phyloP scores from a whole-genome alignment of 2,113 vertebrate species.

The Stegastes partitus region DNA sequence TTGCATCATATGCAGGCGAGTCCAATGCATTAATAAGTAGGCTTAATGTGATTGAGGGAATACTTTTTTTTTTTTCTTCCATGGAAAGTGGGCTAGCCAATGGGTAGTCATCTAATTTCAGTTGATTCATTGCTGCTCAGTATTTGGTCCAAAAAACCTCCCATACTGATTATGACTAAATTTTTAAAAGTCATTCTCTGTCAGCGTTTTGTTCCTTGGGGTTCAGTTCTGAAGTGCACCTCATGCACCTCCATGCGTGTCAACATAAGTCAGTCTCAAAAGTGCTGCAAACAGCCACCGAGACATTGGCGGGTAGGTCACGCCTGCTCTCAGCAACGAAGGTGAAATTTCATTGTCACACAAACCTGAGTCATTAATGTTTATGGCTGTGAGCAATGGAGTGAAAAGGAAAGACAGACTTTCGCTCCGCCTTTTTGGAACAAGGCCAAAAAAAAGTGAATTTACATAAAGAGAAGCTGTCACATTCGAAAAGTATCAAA shows the following conservation, averaged over 20 bases:
- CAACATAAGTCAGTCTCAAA: constrained; percentile 54
- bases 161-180: not conserved
- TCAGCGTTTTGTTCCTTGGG: constrained; percentile 1
- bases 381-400: constrained; percentile 61
- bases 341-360: constrained; percentile 73
- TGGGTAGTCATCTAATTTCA: constrained; percentile 1
- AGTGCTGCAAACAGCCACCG: constrained; percentile 45
- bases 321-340: constrained; percentile 49
- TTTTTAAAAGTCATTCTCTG: not conserved
- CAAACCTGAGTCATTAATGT: constrained; percentile 71
- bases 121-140: not conserved
- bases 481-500: constrained; percentile 44
- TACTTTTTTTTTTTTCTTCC: constrained; percentile 17
- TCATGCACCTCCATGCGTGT: constrained; percentile 46
- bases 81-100: constrained; percentile 28
- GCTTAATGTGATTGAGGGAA: constrained; percentile 24
- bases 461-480: constrained; percentile 67
- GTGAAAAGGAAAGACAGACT: constrained; percentile 56
- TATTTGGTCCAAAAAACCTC: not conserved
- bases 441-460: constrained; percentile 55
- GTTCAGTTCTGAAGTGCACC: constrained; percentile 2
- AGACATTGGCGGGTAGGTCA: constrained; percentile 56
- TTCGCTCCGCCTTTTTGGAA: constrained; percentile 49
- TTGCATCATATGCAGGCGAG: not conserved
- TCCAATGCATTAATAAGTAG: constrained; percentile 56